Evolutionary conservation across 2,797 vertebrate species (phyloP).

Genomic region (Loriculus beryllinus): DNA sequence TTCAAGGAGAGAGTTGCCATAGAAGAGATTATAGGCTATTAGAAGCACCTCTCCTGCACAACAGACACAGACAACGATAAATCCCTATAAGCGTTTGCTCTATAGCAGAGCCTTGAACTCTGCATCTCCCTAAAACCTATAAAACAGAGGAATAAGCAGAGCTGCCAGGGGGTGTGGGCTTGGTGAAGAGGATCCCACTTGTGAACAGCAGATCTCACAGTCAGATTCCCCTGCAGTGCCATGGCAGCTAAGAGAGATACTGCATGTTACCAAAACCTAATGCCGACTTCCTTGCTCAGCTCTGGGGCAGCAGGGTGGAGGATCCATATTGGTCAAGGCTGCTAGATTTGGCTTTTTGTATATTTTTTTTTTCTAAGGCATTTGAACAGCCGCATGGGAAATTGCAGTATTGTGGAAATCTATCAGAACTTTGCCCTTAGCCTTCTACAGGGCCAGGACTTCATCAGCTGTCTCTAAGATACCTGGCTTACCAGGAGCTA

Average conservation of each 20-base stretch:
- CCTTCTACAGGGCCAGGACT: neutral
- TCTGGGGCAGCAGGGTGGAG: neutral
- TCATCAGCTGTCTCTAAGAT: neutral
- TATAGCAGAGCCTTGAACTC: neutral
- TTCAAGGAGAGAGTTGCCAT: constrained; percentile 8
- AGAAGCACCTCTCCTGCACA: neutral
- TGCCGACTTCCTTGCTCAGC: neutral
- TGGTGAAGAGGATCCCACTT: neutral
- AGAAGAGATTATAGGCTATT: neutral
- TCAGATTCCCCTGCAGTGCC: neutral
- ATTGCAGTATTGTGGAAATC: neutral
- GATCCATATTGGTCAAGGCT: neutral
- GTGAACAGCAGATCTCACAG: rapidly evolving
- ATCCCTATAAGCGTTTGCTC: neutral
- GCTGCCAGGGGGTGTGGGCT: neutral
- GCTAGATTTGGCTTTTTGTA: neutral
- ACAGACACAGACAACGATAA: neutral
- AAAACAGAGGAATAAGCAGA: neutral
- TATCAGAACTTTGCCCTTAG: neutral
- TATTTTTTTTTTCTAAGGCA: neutral
- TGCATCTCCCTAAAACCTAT: neutral
- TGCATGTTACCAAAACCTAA: neutral
- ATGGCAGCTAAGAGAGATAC: neutral
- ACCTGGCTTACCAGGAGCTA: neutral
- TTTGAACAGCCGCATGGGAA: neutral